Base-by-base conservation (phyloP, 2,797 vertebrate genomes). In the Sciaenops ocellatus region DNA sequence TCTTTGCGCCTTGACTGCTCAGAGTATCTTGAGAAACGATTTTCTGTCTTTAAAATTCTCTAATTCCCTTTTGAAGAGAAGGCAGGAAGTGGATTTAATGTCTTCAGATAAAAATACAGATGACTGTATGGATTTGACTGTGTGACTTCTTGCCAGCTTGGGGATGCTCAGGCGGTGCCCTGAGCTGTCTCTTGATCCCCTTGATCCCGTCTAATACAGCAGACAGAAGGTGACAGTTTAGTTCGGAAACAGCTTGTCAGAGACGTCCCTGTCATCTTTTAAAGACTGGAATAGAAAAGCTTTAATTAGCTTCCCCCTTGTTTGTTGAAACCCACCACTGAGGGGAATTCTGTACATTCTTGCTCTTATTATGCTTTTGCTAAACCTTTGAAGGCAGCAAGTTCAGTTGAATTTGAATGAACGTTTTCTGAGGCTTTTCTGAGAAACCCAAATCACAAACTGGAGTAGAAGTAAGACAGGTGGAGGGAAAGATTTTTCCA, bases 21-120 rank as follows among this genome's bases (percentile, higher is more conserved):
- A 1, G 10, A 47, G 38, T 11, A 15, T 28, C 20, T 15, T 9
- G 13, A 61, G 46, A 73, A 87, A 74, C 18, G 42, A 63, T 79
- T 83, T 85, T 83, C 73, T 71, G 69, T 54, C 67, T 67, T 42
- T 7, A 48, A 9, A 18, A 41, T 24, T 30, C 61, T 70, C 22
- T 57, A 20, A 64, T 22, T 47, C 11, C 38, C 26, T 26, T 65
- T 20, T 55, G 47, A 67, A 61, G 64, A 77, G 30, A 57, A 28
- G 12, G 16, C 24, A 50, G 30, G 56, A 62, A 65, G 60, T 52
- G 41, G 30, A 68, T 76, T 67, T 47, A 48, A 56, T 42, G 22
- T 55, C 47, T 70, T 42, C 18, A 6, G n/a, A 65, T 63, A 42
- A 22, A 1, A 38, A 34, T 26, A 6, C 20, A 54, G 51, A 65